Base-by-base conservation (phyloP, 2,113 vertebrate genomes). In the Aegithalos caudatus region DNA sequence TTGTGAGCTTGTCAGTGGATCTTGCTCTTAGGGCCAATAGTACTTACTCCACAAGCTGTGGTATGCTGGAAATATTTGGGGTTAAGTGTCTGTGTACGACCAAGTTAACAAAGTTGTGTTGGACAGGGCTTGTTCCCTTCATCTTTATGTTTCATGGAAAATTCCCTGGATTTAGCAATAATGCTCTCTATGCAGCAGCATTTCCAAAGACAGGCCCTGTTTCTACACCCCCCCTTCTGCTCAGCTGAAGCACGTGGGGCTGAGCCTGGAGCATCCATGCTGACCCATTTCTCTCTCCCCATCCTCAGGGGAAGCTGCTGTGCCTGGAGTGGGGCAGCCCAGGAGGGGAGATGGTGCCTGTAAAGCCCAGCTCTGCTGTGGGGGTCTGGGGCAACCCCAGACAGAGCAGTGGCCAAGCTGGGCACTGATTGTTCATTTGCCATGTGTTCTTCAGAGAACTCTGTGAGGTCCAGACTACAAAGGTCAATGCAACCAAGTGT, bases 221-320 rank as follows among this genome's bases (percentile, higher is more conserved):
- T 87, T 11, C 28, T n/a, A 7, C 1, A 2, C 5, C 17, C 3
- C 33, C 19, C 24, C 0, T 0, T 13, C 42, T 7, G 8, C 28
- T n/a, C 11, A 51, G 11, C 10, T 48, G n/a, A 8, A 66, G 25
- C 45, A 47, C 2, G 2, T 42, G 21, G 69, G 20, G 33, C 28
- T 28, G 54, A 62, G 58, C 74, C 22, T 35, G 1, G 1, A 44
- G 66, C 0, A 2, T 77, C 28, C 29, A 0, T 7, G 2, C 40
- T 65, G 58, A 33, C 17, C 13, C 0, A 0, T 23, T 24, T 9
- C 31, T 7, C 44, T 45, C 38, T 62, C 6, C 0, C 29, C 15
- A 29, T 21, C n/a, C 44, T 40, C 1, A 33, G 27, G 16, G 21
- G 40, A 80, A 33, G 21, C 35, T 51, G 51, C 71, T 28, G 29